A percentile compares a stretch with the other conserved stretches of the same genome.
Conservation (phyloP, 2,888 invertebrate genomes). For the Hofmannophila pseudospretella region DNA sequence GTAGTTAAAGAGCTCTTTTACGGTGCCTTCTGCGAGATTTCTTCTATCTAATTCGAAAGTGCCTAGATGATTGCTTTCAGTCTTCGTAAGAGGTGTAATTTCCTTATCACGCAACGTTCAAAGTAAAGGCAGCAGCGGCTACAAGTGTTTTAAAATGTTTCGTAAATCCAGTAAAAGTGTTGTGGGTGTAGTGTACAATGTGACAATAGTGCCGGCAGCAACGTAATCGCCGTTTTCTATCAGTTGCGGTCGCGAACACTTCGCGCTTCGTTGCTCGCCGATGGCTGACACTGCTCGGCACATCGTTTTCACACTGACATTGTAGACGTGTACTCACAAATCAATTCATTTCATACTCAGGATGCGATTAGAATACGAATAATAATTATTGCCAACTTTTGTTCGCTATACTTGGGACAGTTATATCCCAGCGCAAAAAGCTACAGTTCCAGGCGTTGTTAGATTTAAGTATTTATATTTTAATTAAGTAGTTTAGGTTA, state of each 20-base stretch:
- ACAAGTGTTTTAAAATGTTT: slow-evolving; percentile 45
- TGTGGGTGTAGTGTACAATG: slow-evolving; percentile 61
- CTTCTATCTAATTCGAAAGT: neutral
- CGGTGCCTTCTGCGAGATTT: neutral
- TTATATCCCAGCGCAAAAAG: too few species aligned
- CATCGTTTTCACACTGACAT: slow-evolving; percentile 34
- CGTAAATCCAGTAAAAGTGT: slow-evolving; percentile 71
- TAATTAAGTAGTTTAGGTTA: too few species aligned
- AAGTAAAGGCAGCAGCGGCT: slow-evolving; percentile 40
- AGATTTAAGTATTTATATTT: too few species aligned
- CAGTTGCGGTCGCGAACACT: slow-evolving; percentile 68
- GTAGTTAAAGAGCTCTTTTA: neutral
- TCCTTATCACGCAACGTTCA: slow-evolving; percentile 58
- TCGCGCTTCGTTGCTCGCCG: slow-evolving; percentile 56
- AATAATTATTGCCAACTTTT: too few species aligned
- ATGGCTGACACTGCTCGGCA: slow-evolving; percentile 31
- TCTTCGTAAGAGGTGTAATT: slow-evolving; percentile 35
- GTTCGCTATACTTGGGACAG: neutral
- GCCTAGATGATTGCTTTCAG: slow-evolving; percentile 27
- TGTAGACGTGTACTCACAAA: slow-evolving; percentile 10
- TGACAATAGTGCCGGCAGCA: slow-evolving; percentile 60
- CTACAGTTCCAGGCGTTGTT: too few species aligned
- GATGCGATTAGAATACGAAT: neutral
- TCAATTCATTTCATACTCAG: neutral
- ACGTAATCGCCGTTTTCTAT: slow-evolving; percentile 74